Percentiles rank a stretch among this genome's conserved stretches.
Evolutionary conservation across 2,888 invertebrate species (phyloP).

Genomic region (Phyllotreta striolata): DNA sequence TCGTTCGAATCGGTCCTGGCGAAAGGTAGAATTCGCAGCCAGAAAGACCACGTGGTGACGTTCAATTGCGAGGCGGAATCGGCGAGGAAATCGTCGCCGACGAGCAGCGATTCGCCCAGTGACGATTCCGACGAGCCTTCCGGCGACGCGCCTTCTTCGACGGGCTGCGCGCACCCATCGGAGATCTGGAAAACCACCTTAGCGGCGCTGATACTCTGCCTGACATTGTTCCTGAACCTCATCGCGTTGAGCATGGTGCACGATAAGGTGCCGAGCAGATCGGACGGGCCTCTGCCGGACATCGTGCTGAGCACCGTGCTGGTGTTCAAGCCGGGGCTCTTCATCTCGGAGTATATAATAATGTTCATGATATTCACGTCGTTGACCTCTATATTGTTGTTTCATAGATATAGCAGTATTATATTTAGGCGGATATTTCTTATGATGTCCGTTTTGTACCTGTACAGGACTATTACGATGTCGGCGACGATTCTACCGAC

Average conservation of each 20-base stretch:
- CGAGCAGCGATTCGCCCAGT: background rate
- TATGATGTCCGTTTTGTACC: slow-evolving; percentile 17
- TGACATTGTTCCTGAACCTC: slow-evolving; percentile 8
- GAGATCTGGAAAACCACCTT: slow-evolving; percentile 22
- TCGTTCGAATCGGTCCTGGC: background rate
- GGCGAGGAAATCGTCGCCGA: background rate
- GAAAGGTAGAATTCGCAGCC: background rate
- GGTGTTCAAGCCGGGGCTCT: background rate
- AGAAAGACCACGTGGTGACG: no score
- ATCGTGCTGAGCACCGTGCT: background rate
- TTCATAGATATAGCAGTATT: slow-evolving; percentile 19
- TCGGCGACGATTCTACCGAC: slow-evolving; percentile 21
- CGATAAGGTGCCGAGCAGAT: slow-evolving; percentile 19
- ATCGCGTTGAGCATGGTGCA: slow-evolving; percentile 15
- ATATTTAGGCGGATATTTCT: slow-evolving; percentile 22
- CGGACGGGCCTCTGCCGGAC: slow-evolving; percentile 18
- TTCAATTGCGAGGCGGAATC: no score
- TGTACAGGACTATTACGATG: slow-evolving; percentile 21
- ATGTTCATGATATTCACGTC: slow-evolving; percentile 4
- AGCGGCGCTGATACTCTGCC: slow-evolving; percentile 5
- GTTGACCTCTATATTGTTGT: slow-evolving; percentile 4
- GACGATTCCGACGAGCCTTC: background rate
- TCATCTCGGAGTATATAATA: slow-evolving; percentile 22
- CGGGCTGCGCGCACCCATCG: background rate
- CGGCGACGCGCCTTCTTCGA: background rate